phyloP scores from a whole-genome alignment of 2,888 invertebrate genomes.

The Eucera pruinosa region DNA sequence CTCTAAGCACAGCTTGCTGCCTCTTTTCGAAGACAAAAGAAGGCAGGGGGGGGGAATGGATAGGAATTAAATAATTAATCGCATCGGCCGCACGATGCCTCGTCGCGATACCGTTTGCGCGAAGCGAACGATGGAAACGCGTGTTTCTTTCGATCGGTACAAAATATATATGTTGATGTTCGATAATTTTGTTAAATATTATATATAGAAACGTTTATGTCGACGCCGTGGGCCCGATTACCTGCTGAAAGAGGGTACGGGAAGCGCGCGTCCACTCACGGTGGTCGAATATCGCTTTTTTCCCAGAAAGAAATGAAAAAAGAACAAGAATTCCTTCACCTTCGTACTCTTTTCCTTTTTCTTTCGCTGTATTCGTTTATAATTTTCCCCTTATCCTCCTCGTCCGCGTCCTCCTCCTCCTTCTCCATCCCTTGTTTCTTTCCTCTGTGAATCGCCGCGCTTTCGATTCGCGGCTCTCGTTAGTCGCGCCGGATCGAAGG shows the following conservation, averaged over 20 bases:
- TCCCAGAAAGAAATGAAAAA: neutral
- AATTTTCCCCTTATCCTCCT: no score
- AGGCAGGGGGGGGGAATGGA: neutral
- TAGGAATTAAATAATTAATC: no score
- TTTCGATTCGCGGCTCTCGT: slow-evolving; percentile 22
- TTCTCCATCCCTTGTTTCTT: neutral
- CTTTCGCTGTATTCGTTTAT: slow-evolving; percentile 12
- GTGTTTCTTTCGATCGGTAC: slow-evolving; percentile 73
- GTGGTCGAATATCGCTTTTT: slow-evolving; percentile 54
- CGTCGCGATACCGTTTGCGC: no score
- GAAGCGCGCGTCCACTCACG: slow-evolving; percentile 68
- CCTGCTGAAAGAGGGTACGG: slow-evolving; percentile 65
- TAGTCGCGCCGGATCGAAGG: no score
- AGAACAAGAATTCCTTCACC: neutral
- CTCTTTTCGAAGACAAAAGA: neutral
- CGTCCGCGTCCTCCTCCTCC: neutral
- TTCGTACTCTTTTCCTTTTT: slow-evolving; percentile 4
- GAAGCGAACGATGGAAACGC: slow-evolving; percentile 67
- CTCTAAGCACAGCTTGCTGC: neutral
- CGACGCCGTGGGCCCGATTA: slow-evolving; percentile 70
- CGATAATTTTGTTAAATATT: slow-evolving; percentile 81
- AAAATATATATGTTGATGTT: slow-evolving; percentile 80
- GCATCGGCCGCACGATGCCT: neutral
- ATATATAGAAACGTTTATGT: slow-evolving; percentile 76
- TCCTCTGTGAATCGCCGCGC: neutral